Conservation (phyloP, 2,888 invertebrate species). For the Acronicta psi region DNA sequence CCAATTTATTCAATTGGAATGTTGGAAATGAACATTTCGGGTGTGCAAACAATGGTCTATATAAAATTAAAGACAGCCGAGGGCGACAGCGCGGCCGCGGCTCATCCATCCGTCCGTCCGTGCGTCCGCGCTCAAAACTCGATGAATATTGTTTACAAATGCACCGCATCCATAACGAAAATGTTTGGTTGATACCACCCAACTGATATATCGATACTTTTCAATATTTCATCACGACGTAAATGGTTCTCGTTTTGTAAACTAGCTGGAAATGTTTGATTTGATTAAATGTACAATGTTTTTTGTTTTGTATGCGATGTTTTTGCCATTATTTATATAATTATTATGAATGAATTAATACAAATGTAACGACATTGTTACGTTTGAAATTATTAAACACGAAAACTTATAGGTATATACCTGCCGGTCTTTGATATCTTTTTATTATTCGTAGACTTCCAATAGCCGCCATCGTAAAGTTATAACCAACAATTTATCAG, state of each 20-base stretch:
- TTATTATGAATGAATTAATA: too few species aligned
- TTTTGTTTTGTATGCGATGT: slow-evolving; percentile 21
- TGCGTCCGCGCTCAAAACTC: slow-evolving; percentile 59
- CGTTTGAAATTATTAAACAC: too few species aligned
- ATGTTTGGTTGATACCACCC: slow-evolving; percentile 71
- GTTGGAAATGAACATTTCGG: slow-evolving; percentile 64
- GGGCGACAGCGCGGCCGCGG: slow-evolving; percentile 57
- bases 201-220: slow-evolving; percentile 61
- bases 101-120: slow-evolving; percentile 58
- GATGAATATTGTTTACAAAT: slow-evolving; percentile 81
- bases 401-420: too few species aligned
- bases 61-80: slow-evolving; percentile 78
- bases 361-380: too few species aligned
- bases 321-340: slow-evolving; percentile 25
- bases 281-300: slow-evolving; percentile 36
- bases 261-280: slow-evolving; percentile 42
- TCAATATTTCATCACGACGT: slow-evolving; percentile 53
- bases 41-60: slow-evolving; percentile 71
- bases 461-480: too few species aligned
- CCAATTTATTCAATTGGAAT: slow-evolving; percentile 62
- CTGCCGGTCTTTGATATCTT: too few species aligned
- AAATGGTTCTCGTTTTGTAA: slow-evolving; percentile 44
- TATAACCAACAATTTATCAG: too few species aligned
- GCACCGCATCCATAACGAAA: slow-evolving; percentile 76
- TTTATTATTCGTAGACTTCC: too few species aligned